phyloP scores from a whole-genome alignment of 1,140 invertebrate genomes.

The Drosophila micromelanica region DNA sequence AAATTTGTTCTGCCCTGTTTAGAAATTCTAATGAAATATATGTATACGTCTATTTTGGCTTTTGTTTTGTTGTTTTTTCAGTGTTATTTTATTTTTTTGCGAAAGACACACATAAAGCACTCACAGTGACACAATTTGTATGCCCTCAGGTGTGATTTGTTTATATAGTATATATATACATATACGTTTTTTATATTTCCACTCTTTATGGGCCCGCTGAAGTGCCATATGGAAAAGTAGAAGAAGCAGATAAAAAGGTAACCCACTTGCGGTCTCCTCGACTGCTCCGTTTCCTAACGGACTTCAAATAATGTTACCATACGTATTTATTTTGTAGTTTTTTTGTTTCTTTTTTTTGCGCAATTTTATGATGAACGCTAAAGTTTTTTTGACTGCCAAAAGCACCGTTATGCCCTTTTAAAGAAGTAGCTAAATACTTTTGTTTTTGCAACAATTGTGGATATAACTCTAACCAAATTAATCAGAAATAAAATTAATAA shows the following conservation, averaged over 20 bases:
- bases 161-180: constrained; percentile 9
- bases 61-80: constrained; percentile 6
- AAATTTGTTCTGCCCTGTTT: constrained; percentile 44
- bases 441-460: constrained; percentile 57
- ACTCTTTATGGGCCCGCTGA: constrained; percentile 44
- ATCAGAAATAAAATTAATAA: constrained; percentile 2
- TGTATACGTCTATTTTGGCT: not conserved
- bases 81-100: constrained; percentile 4
- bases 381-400: constrained; percentile 43
- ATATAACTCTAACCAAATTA: constrained; percentile 21
- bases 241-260: constrained; percentile 41
- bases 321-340: constrained; percentile 76
- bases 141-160: constrained; percentile 72
- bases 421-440: constrained; percentile 30
- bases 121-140: constrained; percentile 73
- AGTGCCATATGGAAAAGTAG: constrained; percentile 44
- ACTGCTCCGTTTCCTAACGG: constrained; percentile 69
- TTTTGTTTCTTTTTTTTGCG: constrained; percentile 40
- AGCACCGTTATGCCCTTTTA: constrained; percentile 61
- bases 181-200: constrained; percentile 19
- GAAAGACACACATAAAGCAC: constrained; percentile 38
- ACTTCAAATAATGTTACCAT: constrained; percentile 70
- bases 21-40: constrained; percentile 71
- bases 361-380: constrained; percentile 66
- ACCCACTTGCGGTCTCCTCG: constrained; percentile 59